Evolutionary conservation across 2,797 vertebrate species (phyloP).

Genomic region (Hippocampus kuda): DNA sequence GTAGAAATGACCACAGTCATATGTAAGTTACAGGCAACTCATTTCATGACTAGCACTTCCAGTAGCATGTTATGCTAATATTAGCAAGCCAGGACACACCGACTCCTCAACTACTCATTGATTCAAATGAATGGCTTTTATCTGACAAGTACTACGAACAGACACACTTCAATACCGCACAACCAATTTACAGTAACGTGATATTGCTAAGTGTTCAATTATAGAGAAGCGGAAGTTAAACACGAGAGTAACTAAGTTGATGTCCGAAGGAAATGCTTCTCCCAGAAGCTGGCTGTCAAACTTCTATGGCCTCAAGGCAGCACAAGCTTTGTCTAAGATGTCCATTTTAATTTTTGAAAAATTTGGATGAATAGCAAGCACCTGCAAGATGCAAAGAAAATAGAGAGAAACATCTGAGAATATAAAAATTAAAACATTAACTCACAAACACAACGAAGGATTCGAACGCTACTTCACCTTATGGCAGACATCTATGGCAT

Average conservation of each 20-base stretch:
- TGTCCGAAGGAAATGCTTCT: not conserved
- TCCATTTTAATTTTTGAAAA: slow-evolving; percentile 95
- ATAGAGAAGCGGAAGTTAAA: not conserved
- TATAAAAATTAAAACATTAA: not conserved
- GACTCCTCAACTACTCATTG: not conserved
- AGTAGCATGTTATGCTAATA: not conserved
- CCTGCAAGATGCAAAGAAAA: slow-evolving; percentile 55
- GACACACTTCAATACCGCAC: not conserved
- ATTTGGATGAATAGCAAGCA: slow-evolving; percentile 83
- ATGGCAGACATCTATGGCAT: slow-evolving; percentile 90
- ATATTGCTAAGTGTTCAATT: not conserved
- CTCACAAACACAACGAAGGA: not conserved
- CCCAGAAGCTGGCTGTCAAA: not conserved
- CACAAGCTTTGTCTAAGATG: slow-evolving; percentile 89
- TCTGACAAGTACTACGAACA: not conserved
- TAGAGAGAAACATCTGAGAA: not conserved
- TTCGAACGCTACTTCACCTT: slow-evolving; percentile 70
- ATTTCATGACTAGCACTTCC: not conserved
- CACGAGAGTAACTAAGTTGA: not conserved
- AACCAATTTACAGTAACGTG: not conserved
- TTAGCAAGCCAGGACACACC: not conserved
- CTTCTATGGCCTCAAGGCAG: slow-evolving; percentile 61
- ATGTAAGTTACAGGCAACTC: not conserved
- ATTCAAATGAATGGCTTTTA: not conserved
- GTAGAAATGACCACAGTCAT: not conserved